Percentiles rank a stretch among this genome's conserved stretches.
Evolutionary conservation across 2,113 vertebrate species (phyloP).

Genomic region (Anguilla rostrata): DNA sequence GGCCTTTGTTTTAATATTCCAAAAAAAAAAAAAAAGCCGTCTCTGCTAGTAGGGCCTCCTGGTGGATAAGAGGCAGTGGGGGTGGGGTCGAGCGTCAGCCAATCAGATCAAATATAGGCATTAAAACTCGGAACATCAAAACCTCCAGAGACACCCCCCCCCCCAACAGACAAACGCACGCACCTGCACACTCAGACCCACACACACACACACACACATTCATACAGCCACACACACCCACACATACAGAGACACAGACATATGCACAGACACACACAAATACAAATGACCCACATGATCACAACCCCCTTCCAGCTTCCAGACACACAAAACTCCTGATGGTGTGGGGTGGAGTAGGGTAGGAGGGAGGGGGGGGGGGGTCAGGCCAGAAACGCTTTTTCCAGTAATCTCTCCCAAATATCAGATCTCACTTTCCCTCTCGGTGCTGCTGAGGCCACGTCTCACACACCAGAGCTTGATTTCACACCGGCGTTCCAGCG

Average conservation of each 20-base stretch:
- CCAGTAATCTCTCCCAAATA: constrained; percentile 17
- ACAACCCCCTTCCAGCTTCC: background rate
- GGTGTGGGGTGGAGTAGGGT: background rate
- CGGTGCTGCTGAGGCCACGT: background rate
- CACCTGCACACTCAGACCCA: background rate
- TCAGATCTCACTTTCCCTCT: constrained; percentile 9
- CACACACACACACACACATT: background rate
- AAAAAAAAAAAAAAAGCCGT: too few species aligned
- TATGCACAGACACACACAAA: background rate
- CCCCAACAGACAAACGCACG: background rate
- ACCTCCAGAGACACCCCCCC: background rate
- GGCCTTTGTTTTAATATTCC: background rate
- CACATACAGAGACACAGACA: background rate
- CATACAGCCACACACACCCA: background rate
- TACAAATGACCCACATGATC: background rate
- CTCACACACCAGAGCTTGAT: constrained; percentile 12
- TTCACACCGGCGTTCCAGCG: background rate
- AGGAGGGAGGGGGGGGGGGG: too few species aligned
- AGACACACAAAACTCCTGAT: background rate
- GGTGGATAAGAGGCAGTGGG: background rate
- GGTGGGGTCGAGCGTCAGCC: constrained; percentile 1
- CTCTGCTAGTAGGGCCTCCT: background rate
- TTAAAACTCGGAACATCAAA: background rate
- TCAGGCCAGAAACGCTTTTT: background rate
- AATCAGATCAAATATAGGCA: background rate